Percentiles rank a stretch among this genome's conserved stretches.
Conservation (phyloP, 1,140 invertebrate species). For the Hydropsyche tenuis region DNA sequence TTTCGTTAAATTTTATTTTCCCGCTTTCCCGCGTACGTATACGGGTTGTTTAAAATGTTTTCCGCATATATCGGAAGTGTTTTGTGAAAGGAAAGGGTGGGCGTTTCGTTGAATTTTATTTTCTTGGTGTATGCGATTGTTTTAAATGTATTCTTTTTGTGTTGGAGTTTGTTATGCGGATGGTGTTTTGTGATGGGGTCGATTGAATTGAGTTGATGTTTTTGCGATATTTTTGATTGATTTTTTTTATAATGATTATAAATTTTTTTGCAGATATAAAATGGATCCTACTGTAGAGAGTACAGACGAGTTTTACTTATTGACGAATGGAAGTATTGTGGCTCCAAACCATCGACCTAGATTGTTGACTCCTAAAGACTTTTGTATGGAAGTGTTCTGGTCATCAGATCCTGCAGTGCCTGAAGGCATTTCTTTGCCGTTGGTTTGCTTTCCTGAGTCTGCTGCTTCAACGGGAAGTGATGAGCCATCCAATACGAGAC, state of each 20-base stretch:
- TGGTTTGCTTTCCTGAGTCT: conserved; percentile 59
- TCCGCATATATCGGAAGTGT: no score
- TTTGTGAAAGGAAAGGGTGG: no score
- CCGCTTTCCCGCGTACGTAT: not conserved
- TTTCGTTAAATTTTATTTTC: not conserved
- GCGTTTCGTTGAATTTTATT: no score
- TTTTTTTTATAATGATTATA: no score
- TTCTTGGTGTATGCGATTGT: no score
- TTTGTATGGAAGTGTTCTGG: conserved; percentile 64
- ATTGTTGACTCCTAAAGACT: conserved; percentile 62
- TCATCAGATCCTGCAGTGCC: conserved; percentile 54
- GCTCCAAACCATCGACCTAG: conserved; percentile 58
- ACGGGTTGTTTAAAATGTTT: no score
- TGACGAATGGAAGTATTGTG: conserved; percentile 67
- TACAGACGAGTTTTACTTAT: conserved; percentile 64
- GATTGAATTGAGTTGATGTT: no score
- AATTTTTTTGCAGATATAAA: conserved; percentile 59
- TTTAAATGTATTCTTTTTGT: no score
- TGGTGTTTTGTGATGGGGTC: no score
- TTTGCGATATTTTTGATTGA: no score
- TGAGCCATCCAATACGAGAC: conserved; percentile 1
- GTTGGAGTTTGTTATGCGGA: no score
- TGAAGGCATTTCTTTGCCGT: conserved; percentile 54
- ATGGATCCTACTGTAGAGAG: conserved; percentile 60
- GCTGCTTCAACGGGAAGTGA: conserved; percentile 46